Conservation (phyloP, 2,888 invertebrate genomes). For the Tipula vernalis region DNA sequence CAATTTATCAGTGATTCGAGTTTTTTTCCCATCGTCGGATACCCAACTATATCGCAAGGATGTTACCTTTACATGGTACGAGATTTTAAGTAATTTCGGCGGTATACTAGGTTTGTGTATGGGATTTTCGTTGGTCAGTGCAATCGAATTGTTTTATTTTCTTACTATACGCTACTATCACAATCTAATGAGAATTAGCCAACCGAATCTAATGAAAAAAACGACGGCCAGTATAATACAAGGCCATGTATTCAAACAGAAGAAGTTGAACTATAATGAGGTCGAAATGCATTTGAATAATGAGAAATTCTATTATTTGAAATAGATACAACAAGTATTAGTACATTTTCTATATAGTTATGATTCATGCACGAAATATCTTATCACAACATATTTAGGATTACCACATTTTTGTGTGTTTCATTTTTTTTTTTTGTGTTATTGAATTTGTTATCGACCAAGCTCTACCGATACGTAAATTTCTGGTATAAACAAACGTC, state of each 20-base stretch:
- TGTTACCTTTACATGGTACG: conserved; percentile 43
- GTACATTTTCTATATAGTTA: neutral
- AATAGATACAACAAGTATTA: too few relatives aligned
- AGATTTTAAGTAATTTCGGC: conserved; percentile 46
- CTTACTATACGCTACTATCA: conserved; percentile 18
- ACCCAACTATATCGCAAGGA: conserved; percentile 40
- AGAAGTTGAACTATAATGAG: neutral
- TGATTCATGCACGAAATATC: neutral
- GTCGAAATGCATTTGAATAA: neutral
- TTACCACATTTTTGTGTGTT: neutral
- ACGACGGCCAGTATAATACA: neutral
- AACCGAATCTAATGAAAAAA: neutral
- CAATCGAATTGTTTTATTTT: conserved; percentile 43
- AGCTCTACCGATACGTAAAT: neutral
- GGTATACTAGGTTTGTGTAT: conserved; percentile 43
- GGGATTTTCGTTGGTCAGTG: conserved; percentile 42
- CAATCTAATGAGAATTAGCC: neutral
- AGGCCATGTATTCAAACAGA: neutral
- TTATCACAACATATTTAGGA: neutral
- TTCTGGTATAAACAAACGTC: neutral
- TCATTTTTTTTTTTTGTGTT: too few relatives aligned
- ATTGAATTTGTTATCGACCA: neutral
- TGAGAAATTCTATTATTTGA: neutral
- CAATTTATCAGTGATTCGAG: conserved; percentile 15
- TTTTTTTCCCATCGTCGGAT: conserved; percentile 21